A percentile compares a stretch with the other conserved stretches of the same genome.
Conservation (phyloP, 2,113 vertebrate genomes). For the Cephalopholis sonnerati region DNA sequence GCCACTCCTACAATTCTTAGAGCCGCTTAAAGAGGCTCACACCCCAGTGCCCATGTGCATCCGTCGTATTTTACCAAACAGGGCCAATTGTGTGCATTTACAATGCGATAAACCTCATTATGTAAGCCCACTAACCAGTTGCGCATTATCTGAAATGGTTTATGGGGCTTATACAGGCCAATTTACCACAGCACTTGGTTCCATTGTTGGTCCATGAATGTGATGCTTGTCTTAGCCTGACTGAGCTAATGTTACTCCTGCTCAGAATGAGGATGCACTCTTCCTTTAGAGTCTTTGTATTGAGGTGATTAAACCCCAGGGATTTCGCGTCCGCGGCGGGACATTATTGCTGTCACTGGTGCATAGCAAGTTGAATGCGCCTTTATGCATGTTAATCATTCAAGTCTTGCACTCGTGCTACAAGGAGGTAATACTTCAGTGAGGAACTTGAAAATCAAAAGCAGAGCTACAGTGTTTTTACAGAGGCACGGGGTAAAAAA, state of each 20-base stretch:
- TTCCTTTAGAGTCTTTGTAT: slow-evolving; percentile 74
- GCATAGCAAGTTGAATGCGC: slow-evolving; percentile 76
- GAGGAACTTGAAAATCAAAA: slow-evolving; percentile 23
- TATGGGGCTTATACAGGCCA: slow-evolving; percentile 80
- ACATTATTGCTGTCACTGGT: slow-evolving; percentile 78
- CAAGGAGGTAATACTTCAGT: slow-evolving; percentile 33
- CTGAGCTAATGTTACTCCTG: slow-evolving; percentile 82
- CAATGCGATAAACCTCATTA: slow-evolving; percentile 82
- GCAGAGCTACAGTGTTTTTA: background rate
- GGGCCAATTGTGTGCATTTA: slow-evolving; percentile 79
- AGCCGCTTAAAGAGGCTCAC: slow-evolving; percentile 60
- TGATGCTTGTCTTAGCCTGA: slow-evolving; percentile 83
- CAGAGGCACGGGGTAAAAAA: background rate
- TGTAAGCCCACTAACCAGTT: slow-evolving; percentile 81
- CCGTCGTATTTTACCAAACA: slow-evolving; percentile 74
- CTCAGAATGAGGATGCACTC: slow-evolving; percentile 75
- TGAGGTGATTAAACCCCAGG: slow-evolving; percentile 80
- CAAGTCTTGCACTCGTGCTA: slow-evolving; percentile 52
- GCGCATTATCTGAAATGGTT: slow-evolving; percentile 81
- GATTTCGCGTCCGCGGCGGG: slow-evolving; percentile 72
- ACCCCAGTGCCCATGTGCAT: slow-evolving; percentile 63
- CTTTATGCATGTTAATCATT: slow-evolving; percentile 82
- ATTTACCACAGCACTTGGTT: slow-evolving; percentile 79
- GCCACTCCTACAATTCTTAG: slow-evolving; percentile 35
- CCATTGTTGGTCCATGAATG: slow-evolving; percentile 81